These are phyloP conservation scores for Lydus trimaculatus DNA, from an alignment of 2,888 invertebrate genomes.

Conservation along the genomic window DNA sequence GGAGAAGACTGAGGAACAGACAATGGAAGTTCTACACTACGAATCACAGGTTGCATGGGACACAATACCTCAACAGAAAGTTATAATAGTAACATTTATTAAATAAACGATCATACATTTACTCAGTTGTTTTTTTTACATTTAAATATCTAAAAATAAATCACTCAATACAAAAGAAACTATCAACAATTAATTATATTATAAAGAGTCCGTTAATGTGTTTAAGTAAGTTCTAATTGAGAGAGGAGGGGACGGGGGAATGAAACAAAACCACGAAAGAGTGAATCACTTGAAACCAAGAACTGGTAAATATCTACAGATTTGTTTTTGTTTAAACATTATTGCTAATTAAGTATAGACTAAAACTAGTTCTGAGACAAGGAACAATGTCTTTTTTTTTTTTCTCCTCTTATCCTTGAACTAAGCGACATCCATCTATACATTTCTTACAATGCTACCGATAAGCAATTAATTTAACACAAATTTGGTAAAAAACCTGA, in stretches of 20 bases:
- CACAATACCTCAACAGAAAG: too few relatives aligned
- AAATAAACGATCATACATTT: slow-evolving; percentile 42
- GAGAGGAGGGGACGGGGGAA: slow-evolving; percentile 9
- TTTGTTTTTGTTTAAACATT: slow-evolving; percentile 14
- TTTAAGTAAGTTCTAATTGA: slow-evolving; percentile 18
- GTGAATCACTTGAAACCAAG: slow-evolving; percentile 33
- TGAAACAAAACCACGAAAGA: slow-evolving; percentile 15
- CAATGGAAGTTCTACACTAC: too few relatives aligned
- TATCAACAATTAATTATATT: slow-evolving; percentile 8
- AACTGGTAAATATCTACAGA: slow-evolving; percentile 3
- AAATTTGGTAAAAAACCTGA: background rate
- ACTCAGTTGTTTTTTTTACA: slow-evolving; percentile 39
- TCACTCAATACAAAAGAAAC: slow-evolving; percentile 34
- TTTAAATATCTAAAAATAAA: slow-evolving; percentile 39
- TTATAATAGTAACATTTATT: slow-evolving; percentile 45
- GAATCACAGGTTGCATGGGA: too few relatives aligned
- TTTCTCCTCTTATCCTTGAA: slow-evolving; percentile 2
- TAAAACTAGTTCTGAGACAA: slow-evolving; percentile 33
- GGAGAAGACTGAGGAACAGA: too few relatives aligned
- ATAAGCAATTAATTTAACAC: slow-evolving; percentile 13
- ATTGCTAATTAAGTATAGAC: slow-evolving; percentile 36
- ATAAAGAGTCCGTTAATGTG: slow-evolving; percentile 21
- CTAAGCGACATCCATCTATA: slow-evolving; percentile 41
- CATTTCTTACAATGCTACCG: slow-evolving; percentile 27
- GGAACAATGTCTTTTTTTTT: slow-evolving; percentile 12